Evolutionary conservation across 2,797 vertebrate genomes (phyloP).

Genomic region (Characodon lateralis): DNA sequence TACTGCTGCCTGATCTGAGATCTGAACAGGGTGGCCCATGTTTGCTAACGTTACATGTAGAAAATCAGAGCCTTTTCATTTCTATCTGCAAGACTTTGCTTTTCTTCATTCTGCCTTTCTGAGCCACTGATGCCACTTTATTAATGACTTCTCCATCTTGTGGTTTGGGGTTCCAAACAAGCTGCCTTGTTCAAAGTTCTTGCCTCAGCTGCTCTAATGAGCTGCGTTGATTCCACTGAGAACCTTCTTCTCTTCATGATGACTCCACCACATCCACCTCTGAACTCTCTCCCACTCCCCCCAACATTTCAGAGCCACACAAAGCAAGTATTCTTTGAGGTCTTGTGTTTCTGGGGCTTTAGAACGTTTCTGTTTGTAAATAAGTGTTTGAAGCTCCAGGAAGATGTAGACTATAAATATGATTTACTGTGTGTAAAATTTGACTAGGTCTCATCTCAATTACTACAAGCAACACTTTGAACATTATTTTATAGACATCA

Average conservation of each 20-base stretch:
- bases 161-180: conserved; percentile 27
- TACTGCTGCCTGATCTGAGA: too few species aligned
- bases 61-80: too few species aligned
- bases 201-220: conserved; percentile 56
- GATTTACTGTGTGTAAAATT: background rate
- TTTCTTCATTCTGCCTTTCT: background rate
- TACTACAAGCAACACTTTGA: background rate
- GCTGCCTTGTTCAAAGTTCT: conserved; percentile 48
- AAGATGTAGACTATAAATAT: background rate
- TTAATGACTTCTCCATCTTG: conserved; percentile 34
- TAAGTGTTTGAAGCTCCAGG: conserved; percentile 1
- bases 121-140: conserved; percentile 47
- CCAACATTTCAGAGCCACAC: conserved; percentile 37
- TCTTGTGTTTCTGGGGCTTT: conserved; percentile 36
- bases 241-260: conserved; percentile 35
- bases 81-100: too few species aligned
- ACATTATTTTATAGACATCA: background rate
- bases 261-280: conserved; percentile 39
- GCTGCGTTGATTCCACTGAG: conserved; percentile 46
- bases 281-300: conserved; percentile 48
- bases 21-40: too few species aligned
- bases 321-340: conserved; percentile 50
- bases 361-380: conserved; percentile 16
- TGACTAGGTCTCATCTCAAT: background rate
- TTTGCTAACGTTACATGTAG: too few species aligned